These are phyloP conservation scores for Chondrosia reniformis DNA, from an alignment of 37 sponge, comb jelly and placozoan species.

Conservation along the genomic window DNA sequence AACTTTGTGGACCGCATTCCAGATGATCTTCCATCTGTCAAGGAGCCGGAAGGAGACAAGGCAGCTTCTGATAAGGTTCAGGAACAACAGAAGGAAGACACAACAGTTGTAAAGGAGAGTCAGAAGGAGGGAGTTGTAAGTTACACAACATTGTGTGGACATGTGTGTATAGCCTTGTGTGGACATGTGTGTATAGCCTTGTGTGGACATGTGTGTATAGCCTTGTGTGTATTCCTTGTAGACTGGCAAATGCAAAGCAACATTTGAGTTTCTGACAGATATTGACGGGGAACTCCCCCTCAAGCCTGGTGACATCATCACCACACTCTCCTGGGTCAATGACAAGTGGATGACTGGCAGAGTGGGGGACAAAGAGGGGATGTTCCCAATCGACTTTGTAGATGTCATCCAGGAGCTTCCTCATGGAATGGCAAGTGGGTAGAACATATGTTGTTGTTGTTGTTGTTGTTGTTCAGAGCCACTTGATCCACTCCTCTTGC, in stretches of 20 bases:
- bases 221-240: background rate
- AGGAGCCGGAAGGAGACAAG: too few relatives aligned
- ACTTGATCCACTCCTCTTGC: background rate
- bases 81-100: too few relatives aligned
- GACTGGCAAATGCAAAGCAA: constrained; percentile 47
- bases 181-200: background rate
- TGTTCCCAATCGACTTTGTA: constrained; percentile 81
- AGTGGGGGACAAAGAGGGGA: constrained; percentile 49
- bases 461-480: background rate
- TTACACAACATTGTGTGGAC: background rate
- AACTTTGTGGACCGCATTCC: constrained; percentile 45
- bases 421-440: constrained; percentile 8
- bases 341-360: constrained; percentile 79
- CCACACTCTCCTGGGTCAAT: constrained; percentile 45
- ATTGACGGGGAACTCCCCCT: constrained; percentile 35
- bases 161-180: background rate
- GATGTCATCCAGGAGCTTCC: constrained; percentile 65
- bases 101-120: background rate
- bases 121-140: background rate
- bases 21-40: background rate
- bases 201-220: background rate
- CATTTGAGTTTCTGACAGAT: constrained; percentile 39
- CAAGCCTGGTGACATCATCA: constrained; percentile 36
- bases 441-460: background rate
- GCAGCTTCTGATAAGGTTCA: too few relatives aligned